phyloP scores from a whole-genome alignment of 2,113 vertebrate genomes.

The Elgaria multicarinata region DNA sequence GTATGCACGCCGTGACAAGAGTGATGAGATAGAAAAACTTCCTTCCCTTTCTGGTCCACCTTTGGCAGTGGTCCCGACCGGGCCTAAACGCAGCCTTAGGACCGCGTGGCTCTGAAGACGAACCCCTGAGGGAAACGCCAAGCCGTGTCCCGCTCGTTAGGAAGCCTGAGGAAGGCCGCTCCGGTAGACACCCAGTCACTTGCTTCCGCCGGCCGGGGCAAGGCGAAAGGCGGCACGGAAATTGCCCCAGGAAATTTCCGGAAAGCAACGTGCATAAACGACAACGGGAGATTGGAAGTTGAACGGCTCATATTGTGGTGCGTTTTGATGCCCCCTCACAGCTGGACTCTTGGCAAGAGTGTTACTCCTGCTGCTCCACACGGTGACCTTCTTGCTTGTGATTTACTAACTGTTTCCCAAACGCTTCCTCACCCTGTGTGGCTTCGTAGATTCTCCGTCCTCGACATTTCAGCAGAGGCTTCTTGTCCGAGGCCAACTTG shows the following conservation, averaged over 20 bases:
- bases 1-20: no score
- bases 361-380: slow-evolving; percentile 78
- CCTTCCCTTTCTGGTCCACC: no score
- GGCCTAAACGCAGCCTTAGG: no score
- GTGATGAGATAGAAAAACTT: no score
- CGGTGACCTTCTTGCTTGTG: slow-evolving; percentile 83
- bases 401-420: slow-evolving; percentile 89
- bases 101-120: slow-evolving; percentile 30
- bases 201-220: neutral
- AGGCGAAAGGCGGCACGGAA: neutral
- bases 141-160: slow-evolving; percentile 26
- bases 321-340: slow-evolving; percentile 84
- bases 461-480: slow-evolving; percentile 71
- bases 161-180: slow-evolving; percentile 12
- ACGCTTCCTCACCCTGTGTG: slow-evolving; percentile 86
- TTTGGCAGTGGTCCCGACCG: no score
- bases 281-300: neutral
- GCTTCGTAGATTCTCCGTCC: slow-evolving; percentile 79
- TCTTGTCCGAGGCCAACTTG: slow-evolving; percentile 83
- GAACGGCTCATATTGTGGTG: slow-evolving; percentile 35
- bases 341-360: slow-evolving; percentile 88
- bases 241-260: neutral
- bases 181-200: fast-evolving
- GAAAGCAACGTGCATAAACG: neutral
- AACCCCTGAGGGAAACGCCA: slow-evolving; percentile 32